Evolutionary conservation across 2,888 invertebrate species (phyloP), one percentile per base, ranked within the genome.

Genomic region (Alcis repandata): DNA sequence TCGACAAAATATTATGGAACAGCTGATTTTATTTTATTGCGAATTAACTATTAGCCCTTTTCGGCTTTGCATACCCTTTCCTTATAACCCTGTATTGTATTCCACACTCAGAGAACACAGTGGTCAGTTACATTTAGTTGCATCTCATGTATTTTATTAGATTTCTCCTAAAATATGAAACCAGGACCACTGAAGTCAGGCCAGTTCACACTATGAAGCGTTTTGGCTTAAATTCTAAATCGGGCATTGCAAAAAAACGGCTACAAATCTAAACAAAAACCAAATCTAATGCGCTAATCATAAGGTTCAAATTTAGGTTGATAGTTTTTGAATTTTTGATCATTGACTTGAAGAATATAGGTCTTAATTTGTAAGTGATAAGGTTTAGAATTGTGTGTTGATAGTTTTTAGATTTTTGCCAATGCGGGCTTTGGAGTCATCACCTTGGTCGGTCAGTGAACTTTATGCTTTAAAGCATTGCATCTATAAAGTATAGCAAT

Each of bases 211-310:
- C n/a, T n/a, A n/a, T n/a, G n/a, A n/a, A n/a, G n/a, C n/a, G n/a
- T n/a, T n/a, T n/a, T n/a, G n/a, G 54, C 61, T 52, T 49, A 32
- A 46, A 48, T 15, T 62, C 54, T 56, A 56, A 56, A 43, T 62
- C 56, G 33, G 32, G 62, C 27, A 22, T 1, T 17, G 22, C 54
- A 62, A 56, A 62, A 45, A 59, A 11, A 27, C 9, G 9, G 10
- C 9, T 13, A 9, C 13, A 22, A n/a, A 27, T 17, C 2, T 22
- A 36, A 7, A 38, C 45, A 40, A 53, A 7, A 13, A 27, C 46
- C n/a, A 49, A 1, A 20, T 49, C 17, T 32, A 49, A 32, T 1
- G 8, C 15, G 17, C 8, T 2, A 10, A 10, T 8, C 17, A 49
- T 49, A 49, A 17, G 32, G 48, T 11, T 49, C 32, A 49, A 49